phyloP scores from a whole-genome alignment of 2,888 invertebrate genomes.

The Volucella inflata region DNA sequence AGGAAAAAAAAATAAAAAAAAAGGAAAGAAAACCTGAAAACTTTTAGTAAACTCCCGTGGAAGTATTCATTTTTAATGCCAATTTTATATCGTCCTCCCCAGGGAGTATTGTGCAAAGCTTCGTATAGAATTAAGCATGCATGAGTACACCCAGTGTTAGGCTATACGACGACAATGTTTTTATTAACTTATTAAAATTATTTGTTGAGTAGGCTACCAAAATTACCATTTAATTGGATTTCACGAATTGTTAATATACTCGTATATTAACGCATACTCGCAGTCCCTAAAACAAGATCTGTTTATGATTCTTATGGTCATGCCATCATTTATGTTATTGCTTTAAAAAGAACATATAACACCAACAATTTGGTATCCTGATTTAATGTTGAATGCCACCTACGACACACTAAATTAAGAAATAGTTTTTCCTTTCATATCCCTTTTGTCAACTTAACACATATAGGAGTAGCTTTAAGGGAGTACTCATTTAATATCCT shows the following conservation, averaged over 20 bases:
- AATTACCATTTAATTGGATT: slow-evolving; percentile 69
- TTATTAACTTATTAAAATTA: slow-evolving; percentile 50
- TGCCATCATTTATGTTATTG: no score
- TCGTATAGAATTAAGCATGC: slow-evolving; percentile 46
- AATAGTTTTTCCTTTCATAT: no score
- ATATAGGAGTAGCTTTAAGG: no score
- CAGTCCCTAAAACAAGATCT: slow-evolving; percentile 25
- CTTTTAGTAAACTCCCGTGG: slow-evolving; percentile 67
- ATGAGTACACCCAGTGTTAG: slow-evolving; percentile 49
- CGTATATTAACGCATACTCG: slow-evolving; percentile 57
- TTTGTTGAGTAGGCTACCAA: slow-evolving; percentile 47
- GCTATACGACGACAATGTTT: slow-evolving; percentile 28
- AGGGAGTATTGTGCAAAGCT: slow-evolving; percentile 15
- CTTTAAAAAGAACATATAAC: no score
- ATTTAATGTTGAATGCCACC: no score
- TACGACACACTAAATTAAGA: no score
- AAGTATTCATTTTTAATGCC: slow-evolving; percentile 73
- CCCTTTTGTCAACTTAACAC: no score
- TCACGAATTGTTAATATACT: slow-evolving; percentile 49
- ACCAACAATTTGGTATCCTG: no score
- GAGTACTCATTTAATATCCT: no score
- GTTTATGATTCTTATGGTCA: slow-evolving; percentile 8
- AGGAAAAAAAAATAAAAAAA: slow-evolving; percentile 17
- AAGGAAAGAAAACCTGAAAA: slow-evolving; percentile 49
- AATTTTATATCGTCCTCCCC: slow-evolving; percentile 67